Base-by-base conservation (phyloP, 2,888 invertebrate species). In the Diarsia rubi region DNA sequence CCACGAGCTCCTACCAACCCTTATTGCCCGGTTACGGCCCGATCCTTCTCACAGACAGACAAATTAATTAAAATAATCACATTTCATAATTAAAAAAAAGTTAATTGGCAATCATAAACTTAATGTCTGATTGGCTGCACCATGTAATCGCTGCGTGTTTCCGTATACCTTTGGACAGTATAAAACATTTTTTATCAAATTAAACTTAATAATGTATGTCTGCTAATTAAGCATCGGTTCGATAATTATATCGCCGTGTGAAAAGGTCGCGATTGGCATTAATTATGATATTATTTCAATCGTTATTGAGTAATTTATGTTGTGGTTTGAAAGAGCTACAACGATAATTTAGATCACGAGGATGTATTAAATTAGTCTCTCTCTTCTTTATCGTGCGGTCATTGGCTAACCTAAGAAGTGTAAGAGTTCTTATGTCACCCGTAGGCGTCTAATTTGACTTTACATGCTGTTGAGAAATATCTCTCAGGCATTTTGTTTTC, bases 111-210 rank as follows among this genome's bases (percentile, higher is more conserved):
- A 2, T 47, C 1, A n/a, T 11, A 31, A n/a, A 31, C 37, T 21
- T 16, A 52, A 47, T 14, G 37, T 37, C 8, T 37, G 37, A 37
- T 37, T 37, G 5, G 49, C 37, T 52, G 57, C 69, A 31, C 47
- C 82, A 85, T 47, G 85, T 49, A 12, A 24, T 1, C 54, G 21
- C 12, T 57, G 69, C 85, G 68, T 83, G 83, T 64, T 74, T 63
- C 69, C 75, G 68, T 37, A 31, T 71, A 85, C 77, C 85, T 81
- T 73, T 84, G 85, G 27, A 76, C 69, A 9, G 75, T 21, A 82
- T 76, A 69, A 69, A 73, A 44, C 37, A 66, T 82, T 82, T 82
- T 84, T 82, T 82, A 83, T 85, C 85, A 77, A 85, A 85, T 77
- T 71, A 78, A 64, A 49, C 3, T 69, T 85, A 73, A 82, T 73